Conservation (phyloP, 1,140 invertebrate species). For the Ditylenchus dipsaci region DNA sequence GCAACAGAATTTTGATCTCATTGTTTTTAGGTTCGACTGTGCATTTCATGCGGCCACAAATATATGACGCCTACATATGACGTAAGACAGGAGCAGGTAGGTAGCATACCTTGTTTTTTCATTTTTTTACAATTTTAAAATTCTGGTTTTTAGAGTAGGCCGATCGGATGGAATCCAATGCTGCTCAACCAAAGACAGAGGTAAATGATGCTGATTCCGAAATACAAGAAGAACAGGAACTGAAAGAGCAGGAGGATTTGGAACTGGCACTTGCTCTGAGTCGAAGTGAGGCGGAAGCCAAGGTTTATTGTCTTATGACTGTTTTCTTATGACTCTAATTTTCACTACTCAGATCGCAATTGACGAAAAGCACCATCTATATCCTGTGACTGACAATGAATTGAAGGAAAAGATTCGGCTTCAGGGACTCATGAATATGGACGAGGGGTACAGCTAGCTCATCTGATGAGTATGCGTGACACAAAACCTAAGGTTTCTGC, state of each 20-base stretch:
- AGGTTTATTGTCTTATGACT: constrained; percentile 28
- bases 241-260: constrained; percentile 93
- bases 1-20: too few relatives aligned
- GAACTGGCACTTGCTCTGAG: constrained; percentile 90
- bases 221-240: constrained; percentile 63
- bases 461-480: not conserved
- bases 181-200: too few relatives aligned
- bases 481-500: not conserved
- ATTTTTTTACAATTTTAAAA: too few relatives aligned
- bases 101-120: not conserved
- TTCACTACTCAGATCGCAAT: not conserved
- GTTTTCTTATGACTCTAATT: too few relatives aligned
- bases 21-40: too few relatives aligned
- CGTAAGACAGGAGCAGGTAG: not conserved
- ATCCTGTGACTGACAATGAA: not conserved
- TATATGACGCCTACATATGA: too few relatives aligned
- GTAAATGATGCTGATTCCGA: too few relatives aligned
- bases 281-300: constrained; percentile 89
- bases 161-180: too few relatives aligned
- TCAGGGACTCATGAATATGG: not conserved
- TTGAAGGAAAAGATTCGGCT: not conserved
- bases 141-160: too few relatives aligned
- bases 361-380: not conserved
- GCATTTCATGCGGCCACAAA: too few relatives aligned
- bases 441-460: not conserved